Evolutionary conservation across 2,113 vertebrate genomes (phyloP).

Genomic region (Dinomys branickii): DNA sequence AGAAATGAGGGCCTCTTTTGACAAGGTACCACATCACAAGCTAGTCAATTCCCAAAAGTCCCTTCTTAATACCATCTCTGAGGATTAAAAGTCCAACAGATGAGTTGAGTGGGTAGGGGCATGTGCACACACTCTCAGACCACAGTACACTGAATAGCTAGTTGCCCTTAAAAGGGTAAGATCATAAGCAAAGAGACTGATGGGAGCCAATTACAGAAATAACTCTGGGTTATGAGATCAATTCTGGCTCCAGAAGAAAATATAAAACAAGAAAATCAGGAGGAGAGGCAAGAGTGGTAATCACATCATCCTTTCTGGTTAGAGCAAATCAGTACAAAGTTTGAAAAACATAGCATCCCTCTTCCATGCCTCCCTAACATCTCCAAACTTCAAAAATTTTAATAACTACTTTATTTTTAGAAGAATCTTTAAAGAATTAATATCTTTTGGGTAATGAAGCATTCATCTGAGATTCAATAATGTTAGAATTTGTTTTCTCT

Average conservation of each 20-base stretch:
- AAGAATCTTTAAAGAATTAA: neutral
- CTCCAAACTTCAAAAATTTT: neutral
- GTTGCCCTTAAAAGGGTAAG: neutral
- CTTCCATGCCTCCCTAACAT: neutral
- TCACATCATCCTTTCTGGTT: neutral
- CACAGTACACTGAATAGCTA: neutral
- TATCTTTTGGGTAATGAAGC: neutral
- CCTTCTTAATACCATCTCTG: neutral
- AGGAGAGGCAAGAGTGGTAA: neutral
- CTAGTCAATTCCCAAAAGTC: neutral
- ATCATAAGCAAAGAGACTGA: neutral
- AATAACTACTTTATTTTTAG: neutral
- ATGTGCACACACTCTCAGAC: neutral
- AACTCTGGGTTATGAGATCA: neutral
- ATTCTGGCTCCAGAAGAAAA: neutral
- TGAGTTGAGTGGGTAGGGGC: neutral
- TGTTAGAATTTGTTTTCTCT: neutral
- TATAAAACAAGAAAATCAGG: neutral
- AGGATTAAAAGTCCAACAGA: neutral
- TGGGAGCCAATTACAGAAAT: neutral
- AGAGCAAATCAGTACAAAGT: neutral
- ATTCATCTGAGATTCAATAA: neutral
- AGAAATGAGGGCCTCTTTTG: neutral
- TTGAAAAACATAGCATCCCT: neutral
- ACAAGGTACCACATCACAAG: neutral